Base-by-base conservation (phyloP, 2,113 vertebrate genomes). In the Xenopus borealis region DNA sequence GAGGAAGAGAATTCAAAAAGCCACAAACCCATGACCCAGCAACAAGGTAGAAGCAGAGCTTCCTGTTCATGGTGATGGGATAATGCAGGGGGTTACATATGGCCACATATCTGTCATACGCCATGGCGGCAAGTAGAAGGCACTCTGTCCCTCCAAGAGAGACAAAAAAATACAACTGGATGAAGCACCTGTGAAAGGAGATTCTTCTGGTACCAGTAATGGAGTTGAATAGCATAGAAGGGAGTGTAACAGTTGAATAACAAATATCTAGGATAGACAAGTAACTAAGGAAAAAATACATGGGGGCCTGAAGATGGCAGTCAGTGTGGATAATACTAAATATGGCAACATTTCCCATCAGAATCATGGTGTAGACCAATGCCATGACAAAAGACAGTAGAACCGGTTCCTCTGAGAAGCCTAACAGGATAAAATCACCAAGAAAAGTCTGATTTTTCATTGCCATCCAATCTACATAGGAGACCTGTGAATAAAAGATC, bases 121-220 rank as follows among this genome's bases (percentile, higher is more conserved):
- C 80, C 83, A 82, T 83, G 20, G 80, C 69, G 0, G 82, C 83
- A 27, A 84, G 44, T n/a, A 83, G 80, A 75, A 85, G 81, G 63
- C 78, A 80, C 58, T 80, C 82, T 14, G 13, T 59, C 46, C 79
- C 69, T 0, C 80, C 78, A 55, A 81, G 80, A 13, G 78, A 64
- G 0, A 80, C 81, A 7, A 78, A 80, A 64, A 87, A 83, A 20
- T 80, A 80, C 71, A 82, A 72, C 72, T 83, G 85, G 17, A 79
- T 50, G 64, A 84, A 12, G 14, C 83, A 80, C 12, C 59, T 62
- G 0, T 27, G 30, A 3, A 77, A 82, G n/a, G 83, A 81, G 62
- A 83, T 79, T 40, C 72, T 83, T 3, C 77, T 82, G 40, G 72
- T 81, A 10, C 71, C 79, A 7, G 27, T 75, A 50, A 83, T 18